Evolutionary conservation across 2,113 vertebrate species (phyloP), one percentile per base, ranked within the genome.

Genomic region (Syngnathoides biaculeatus): DNA sequence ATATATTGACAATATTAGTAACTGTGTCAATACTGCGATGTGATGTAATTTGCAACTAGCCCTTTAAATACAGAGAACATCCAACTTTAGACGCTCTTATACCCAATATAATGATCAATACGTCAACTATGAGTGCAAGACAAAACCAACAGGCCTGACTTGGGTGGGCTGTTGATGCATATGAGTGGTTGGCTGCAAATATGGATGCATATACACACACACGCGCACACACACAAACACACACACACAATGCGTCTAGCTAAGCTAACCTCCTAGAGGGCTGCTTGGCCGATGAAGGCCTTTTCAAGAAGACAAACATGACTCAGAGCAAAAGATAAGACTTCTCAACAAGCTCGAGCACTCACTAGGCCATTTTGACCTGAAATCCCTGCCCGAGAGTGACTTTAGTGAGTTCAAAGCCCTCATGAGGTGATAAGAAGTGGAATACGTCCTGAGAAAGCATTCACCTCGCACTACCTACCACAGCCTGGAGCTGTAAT

Each of bases 401-500:
- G 66, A 76, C 57, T 48, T 45, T 8, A 4, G 64, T 53, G 38
- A 74, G 35, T 52, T 66, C 50, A 68, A 47, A 70, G 68, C 50
- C 58, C 43, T 75, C 55, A 67, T 2, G 0, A 4, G 38, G 24
- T 30, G 68, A 69, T 67, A 69, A 43, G 67, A 59, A 65, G 35
- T 27, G 57, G 57, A 22, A 38, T 22, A 61, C 35, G 43, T 76
- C 68, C 72, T 66, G 65, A 71, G 63, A 79, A 73, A 82, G 62
- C 63, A 40, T 55, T 27, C 14, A 56, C 38, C 38, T 45, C 58
- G 48, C 1, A 11, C 40, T 76, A 90, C 87, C 42, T 90, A 90
- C 79, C 89, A 88, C 80, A 88, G 74, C 69, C 82, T 78, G 81
- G 52, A 69, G 67, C 61, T 20, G 17, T 56, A 71, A 53, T 9